phyloP scores from a whole-genome alignment of 2,113 vertebrate genomes.

The Scartelaos histophorus region DNA sequence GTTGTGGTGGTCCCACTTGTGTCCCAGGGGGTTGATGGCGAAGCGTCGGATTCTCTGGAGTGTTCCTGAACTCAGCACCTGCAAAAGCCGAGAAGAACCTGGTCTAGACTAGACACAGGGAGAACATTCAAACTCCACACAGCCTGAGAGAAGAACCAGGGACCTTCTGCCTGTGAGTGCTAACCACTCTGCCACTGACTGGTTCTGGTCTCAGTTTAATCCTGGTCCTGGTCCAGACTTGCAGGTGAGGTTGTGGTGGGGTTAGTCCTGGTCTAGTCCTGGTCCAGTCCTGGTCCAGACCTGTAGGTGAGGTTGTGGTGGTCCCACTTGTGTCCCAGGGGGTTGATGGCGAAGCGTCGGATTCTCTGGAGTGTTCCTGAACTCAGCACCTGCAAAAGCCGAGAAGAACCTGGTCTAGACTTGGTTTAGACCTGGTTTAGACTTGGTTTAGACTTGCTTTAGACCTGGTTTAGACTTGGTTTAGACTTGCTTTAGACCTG shows the following conservation, averaged over 20 bases:
- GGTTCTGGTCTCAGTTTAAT: too few species aligned
- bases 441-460: too few species aligned
- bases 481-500: too few species aligned
- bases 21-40: slow-evolving; percentile 62
- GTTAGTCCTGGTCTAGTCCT: not conserved
- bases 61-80: not conserved
- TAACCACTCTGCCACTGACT: too few species aligned
- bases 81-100: not conserved
- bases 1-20: slow-evolving; percentile 67
- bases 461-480: too few species aligned
- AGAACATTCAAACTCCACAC: too few species aligned
- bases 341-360: slow-evolving; percentile 66
- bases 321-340: slow-evolving; percentile 63
- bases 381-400: not conserved
- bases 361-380: not conserved
- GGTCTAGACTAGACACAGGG: too few species aligned
- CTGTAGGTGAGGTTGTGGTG: slow-evolving; percentile 68
- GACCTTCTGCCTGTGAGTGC: too few species aligned
- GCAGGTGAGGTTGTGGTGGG: not conserved
- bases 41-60: slow-evolving; percentile 44
- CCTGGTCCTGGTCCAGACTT: too few species aligned
- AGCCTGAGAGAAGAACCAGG: too few species aligned
- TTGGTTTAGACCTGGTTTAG: too few species aligned
- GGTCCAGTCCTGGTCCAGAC: slow-evolving; percentile 5
- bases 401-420: too few species aligned